These are phyloP conservation scores for Hetaerina americana DNA, from an alignment of 1,140 invertebrate species.

Conservation along the genomic window DNA sequence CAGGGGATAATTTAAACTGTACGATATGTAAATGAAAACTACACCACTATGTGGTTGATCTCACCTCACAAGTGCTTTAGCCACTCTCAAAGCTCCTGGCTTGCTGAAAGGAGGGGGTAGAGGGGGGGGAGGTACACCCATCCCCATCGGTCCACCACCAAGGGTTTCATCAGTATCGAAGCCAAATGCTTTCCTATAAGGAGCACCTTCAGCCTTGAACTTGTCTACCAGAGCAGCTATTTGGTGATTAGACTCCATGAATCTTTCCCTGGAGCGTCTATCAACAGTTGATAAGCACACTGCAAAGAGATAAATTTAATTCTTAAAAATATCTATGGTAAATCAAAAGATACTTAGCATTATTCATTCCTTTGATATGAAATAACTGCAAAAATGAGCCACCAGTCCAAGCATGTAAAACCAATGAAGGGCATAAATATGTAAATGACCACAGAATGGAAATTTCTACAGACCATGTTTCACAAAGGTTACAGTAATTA, in stretches of 20 bases:
- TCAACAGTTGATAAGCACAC: constrained; percentile 88
- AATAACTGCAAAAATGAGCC: too few relatives aligned
- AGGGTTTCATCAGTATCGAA: background rate
- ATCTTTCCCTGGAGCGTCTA: constrained; percentile 69
- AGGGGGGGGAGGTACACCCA: background rate
- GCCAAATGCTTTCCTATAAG: constrained; percentile 27
- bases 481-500: too few relatives aligned
- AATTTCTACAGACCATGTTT: too few relatives aligned
- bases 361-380: too few relatives aligned
- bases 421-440: too few relatives aligned
- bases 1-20: too few relatives aligned
- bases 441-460: too few relatives aligned
- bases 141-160: background rate
- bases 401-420: too few relatives aligned
- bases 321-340: constrained; percentile 10
- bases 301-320: too few relatives aligned
- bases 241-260: constrained; percentile 84
- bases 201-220: constrained; percentile 67
- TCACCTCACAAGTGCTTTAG: background rate
- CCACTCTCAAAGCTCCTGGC: background rate
- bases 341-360: background rate
- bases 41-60: too few relatives aligned
- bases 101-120: background rate
- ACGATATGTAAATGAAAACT: too few relatives aligned
- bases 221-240: constrained; percentile 83